phyloP scores from a whole-genome alignment of 2,113 vertebrate species.

The Sebastes fasciatus region DNA sequence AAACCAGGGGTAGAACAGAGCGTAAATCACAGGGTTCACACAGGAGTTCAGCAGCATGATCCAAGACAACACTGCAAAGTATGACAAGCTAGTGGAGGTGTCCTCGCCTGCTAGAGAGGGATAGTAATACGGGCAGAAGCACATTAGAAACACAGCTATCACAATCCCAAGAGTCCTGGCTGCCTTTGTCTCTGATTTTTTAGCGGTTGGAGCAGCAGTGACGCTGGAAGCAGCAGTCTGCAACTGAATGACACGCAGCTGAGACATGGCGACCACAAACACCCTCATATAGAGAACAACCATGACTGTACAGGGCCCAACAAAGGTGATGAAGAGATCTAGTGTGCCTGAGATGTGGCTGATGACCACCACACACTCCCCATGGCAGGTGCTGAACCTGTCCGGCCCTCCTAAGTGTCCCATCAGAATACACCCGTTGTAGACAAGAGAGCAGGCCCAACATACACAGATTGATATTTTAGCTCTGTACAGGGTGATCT shows the following conservation, averaged over 20 bases:
- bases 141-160: constrained; percentile 54
- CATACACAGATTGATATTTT: neutral
- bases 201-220: neutral
- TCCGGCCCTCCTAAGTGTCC: constrained; percentile 2
- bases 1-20: constrained; percentile 72
- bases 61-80: constrained; percentile 32
- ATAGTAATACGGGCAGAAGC: constrained; percentile 60
- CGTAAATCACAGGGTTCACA: constrained; percentile 66
- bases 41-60: constrained; percentile 56
- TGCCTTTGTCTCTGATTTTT: constrained; percentile 62
- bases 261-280: constrained; percentile 61
- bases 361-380: constrained; percentile 57
- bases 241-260: constrained; percentile 55
- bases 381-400: constrained; percentile 40
- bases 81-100: constrained; percentile 20
- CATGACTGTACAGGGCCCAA: constrained; percentile 53
- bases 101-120: constrained; percentile 22
- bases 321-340: constrained; percentile 54
- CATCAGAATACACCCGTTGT: constrained; percentile 37
- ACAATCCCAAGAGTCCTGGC: constrained; percentile 64
- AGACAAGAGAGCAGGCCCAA: constrained; percentile 48
- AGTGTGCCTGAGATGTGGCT: neutral
- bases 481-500: constrained; percentile 27
- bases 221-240: neutral
- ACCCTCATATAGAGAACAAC: constrained; percentile 63